Evolutionary conservation across 2,888 invertebrate genomes (phyloP).

Genomic region (Epinotia demarniana): DNA sequence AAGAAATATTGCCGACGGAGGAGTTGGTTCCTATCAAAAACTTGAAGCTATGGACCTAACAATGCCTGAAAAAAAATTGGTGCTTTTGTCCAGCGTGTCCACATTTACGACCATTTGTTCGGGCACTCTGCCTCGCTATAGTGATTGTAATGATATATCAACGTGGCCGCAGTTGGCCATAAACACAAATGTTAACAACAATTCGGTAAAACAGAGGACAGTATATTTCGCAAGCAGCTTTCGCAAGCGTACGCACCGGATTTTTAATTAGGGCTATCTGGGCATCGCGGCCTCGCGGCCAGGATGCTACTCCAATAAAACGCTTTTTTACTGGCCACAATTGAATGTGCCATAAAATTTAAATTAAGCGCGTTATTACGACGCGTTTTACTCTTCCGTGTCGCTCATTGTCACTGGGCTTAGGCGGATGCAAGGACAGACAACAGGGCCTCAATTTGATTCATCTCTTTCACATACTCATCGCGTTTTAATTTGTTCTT

Average conservation of each 20-base stretch:
- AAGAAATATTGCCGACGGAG: no score
- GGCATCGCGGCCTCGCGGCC: conserved; percentile 76
- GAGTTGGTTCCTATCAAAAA: no score
- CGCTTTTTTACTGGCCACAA: conserved; percentile 81
- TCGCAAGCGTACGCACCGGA: conserved; percentile 73
- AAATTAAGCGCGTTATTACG: conserved; percentile 80
- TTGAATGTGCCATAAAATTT: conserved; percentile 81
- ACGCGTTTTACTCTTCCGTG: conserved; percentile 78
- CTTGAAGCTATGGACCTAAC: no score
- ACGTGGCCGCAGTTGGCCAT: conserved; percentile 2
- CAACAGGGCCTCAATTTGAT: conserved; percentile 35
- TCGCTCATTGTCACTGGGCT: conserved; percentile 65
- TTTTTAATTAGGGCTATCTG: conserved; percentile 81
- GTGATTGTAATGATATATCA: conserved; percentile 17
- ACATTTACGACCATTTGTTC: no score
- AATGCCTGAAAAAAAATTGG: no score
- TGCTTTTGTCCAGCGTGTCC: no score
- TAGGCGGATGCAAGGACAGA: conserved; percentile 67
- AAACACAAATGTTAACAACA: conserved; percentile 40
- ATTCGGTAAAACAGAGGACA: conserved; percentile 52
- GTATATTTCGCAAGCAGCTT: conserved; percentile 68
- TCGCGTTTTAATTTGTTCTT: no score
- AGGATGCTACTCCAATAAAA: conserved; percentile 82
- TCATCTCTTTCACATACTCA: not conserved
- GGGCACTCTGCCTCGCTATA: no score